Evolutionary conservation across 1,140 invertebrate genomes (phyloP), one percentile per base, ranked within the genome.

Genomic region (Zaprionus ornatus): DNA sequence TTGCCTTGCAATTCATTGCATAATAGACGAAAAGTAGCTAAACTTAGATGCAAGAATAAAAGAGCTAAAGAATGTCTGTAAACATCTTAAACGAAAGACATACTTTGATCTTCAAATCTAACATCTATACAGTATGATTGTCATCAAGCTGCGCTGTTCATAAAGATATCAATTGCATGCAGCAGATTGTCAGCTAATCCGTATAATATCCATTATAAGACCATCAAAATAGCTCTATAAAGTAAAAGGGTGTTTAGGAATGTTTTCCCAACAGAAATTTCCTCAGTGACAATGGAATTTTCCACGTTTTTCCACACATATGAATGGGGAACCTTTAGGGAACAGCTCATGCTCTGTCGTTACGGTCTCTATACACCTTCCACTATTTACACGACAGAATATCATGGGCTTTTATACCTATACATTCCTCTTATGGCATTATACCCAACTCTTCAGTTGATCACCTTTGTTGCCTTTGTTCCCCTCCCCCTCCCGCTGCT

Each of bases 11-110:
- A 15, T 48, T 65, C 19, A 21, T 72, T 72, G 62, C 40, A 42
- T 50, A 72, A 65, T 40, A 29, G 27, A 17, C 17, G 54, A 13
- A 72, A 37, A 40, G 13, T 37, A 66, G 29, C 4, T 45, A 40
- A 37, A 29, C 7, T 25, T 32, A 10, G 2, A 29, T 29, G 29
- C 0, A 9, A 3, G 3, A 9, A 10, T 32, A 32, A 32, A 3
- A 32, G 29, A 32, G 29, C 29, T 1, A 9, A 9, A 9, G 9
- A 32, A 32, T 32, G 9, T 32, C 29, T n/a, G n/a, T n/a, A n/a
- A n/a, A n/a, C n/a, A n/a, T n/a, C n/a, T n/a, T n/a, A n/a, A n/a
- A n/a, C n/a, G n/a, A n/a, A n/a, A n/a, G n/a, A n/a, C n/a, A n/a
- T n/a, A n/a, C n/a, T n/a, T 29, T 29, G 7, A 29, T 29, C 27